Evolutionary conservation across 2,797 vertebrate genomes (phyloP).

Genomic region (Poeciliopsis presidionis): DNA sequence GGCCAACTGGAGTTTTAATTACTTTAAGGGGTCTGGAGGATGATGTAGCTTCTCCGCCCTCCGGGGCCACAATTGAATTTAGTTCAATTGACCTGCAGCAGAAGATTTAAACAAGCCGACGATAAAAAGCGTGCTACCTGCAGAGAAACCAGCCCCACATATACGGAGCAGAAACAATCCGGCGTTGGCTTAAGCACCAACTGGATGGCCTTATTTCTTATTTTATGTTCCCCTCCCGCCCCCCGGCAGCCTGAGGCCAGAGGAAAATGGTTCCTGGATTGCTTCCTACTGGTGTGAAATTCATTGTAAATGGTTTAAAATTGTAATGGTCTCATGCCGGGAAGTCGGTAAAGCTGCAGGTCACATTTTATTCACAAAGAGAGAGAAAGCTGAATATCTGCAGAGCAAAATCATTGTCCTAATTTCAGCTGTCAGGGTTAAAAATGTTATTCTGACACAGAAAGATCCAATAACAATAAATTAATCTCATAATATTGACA

Average conservation of each 20-base stretch:
- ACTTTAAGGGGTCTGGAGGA: constrained; percentile 63
- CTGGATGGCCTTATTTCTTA: constrained; percentile 40
- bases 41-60: constrained; percentile 57
- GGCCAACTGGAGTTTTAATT: constrained; percentile 65
- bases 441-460: not conserved
- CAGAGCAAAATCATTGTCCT: not conserved
- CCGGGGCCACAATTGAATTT: constrained; percentile 65
- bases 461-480: not conserved
- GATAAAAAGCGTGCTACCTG: constrained; percentile 44
- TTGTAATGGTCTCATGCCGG: not conserved
- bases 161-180: constrained; percentile 52
- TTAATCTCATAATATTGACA: not conserved
- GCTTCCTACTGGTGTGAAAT: not conserved
- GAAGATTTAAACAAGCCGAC: constrained; percentile 56
- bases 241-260: constrained; percentile 14
- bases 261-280: constrained; percentile 11
- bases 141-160: constrained; percentile 39
- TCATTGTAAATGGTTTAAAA: constrained; percentile 17
- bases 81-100: constrained; percentile 56
- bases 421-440: not conserved
- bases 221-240: constrained; percentile 15
- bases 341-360: not conserved
- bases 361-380: constrained; percentile 2
- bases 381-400: not conserved
- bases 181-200: constrained; percentile 30